Evolutionary conservation across 1,140 invertebrate species (phyloP).

Genomic region (Pogonomyrmex californicus): DNA sequence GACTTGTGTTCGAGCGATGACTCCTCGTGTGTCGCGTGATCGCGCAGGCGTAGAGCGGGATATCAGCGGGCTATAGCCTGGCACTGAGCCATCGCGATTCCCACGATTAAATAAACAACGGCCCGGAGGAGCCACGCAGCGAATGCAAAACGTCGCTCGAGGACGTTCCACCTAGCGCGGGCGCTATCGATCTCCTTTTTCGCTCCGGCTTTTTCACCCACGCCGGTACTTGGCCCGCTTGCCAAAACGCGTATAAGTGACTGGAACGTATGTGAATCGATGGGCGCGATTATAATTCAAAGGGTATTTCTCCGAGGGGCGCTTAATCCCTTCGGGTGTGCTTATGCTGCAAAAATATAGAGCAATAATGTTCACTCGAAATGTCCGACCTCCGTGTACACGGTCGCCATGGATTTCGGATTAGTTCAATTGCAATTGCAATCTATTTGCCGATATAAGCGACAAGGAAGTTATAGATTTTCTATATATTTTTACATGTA

Average conservation of each 20-base stretch:
- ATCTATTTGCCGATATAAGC: constrained; percentile 3
- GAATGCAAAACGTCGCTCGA: constrained; percentile 76
- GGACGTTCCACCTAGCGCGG: constrained; percentile 44
- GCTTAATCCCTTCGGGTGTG: constrained; percentile 32
- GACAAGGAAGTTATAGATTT: constrained; percentile 11
- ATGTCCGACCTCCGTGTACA: neutral
- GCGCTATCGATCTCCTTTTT: constrained; percentile 48
- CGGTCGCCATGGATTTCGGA: neutral
- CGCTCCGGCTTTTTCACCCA: constrained; percentile 4
- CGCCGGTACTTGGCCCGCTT: constrained; percentile 40
- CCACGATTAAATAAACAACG: constrained; percentile 82
- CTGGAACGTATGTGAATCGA: constrained; percentile 52
- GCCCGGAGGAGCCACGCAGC: constrained; percentile 69
- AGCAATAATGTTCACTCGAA: constrained; percentile 17
- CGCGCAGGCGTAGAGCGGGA: constrained; percentile 68
- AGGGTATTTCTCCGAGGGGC: constrained; percentile 20
- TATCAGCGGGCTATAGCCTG: constrained; percentile 62
- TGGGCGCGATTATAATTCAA: constrained; percentile 59
- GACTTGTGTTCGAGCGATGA: constrained; percentile 62
- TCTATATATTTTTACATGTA: neutral
- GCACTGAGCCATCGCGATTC: constrained; percentile 78
- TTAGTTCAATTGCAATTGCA: constrained; percentile 14
- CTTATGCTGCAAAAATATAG: constrained; percentile 29
- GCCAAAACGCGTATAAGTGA: constrained; percentile 57
- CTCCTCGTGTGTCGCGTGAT: constrained; percentile 69